Conservation (phyloP, 2,113 vertebrate species). For the Thamnaconus septentrionalis region DNA sequence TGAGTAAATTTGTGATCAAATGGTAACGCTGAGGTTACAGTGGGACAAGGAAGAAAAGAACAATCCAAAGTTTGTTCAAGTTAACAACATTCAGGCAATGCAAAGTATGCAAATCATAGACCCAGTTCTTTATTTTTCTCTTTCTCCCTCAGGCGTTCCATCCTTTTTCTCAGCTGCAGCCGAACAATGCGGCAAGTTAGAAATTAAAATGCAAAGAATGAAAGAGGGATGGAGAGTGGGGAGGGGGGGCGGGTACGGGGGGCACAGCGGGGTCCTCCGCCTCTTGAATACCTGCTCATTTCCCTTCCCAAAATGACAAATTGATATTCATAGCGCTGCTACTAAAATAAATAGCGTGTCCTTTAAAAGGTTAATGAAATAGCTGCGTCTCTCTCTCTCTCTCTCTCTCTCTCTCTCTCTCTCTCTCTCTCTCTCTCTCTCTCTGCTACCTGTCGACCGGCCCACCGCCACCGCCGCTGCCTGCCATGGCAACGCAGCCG, state of each 20-base stretch:
- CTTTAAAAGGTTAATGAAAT: conserved; percentile 77
- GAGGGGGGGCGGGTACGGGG: neutral
- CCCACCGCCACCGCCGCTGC: conserved; percentile 20
- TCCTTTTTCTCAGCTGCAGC: too few relatives aligned
- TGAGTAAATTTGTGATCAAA: too few relatives aligned
- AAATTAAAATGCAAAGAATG: neutral
- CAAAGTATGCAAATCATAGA: too few relatives aligned
- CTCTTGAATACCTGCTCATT: conserved; percentile 60
- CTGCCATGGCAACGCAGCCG: conserved; percentile 67
- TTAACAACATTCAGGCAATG: too few relatives aligned
- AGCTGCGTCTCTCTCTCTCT: conserved; percentile 34
- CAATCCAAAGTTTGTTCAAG: too few relatives aligned
- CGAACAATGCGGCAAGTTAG: neutral
- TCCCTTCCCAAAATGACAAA: conserved; percentile 57
- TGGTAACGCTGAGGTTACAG: too few relatives aligned
- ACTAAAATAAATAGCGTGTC: conserved; percentile 72
- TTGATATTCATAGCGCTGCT: conserved; percentile 64
- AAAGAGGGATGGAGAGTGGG: neutral
- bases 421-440: too few relatives aligned
- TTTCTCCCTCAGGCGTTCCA: too few relatives aligned
- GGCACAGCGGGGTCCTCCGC: conserved; percentile 9
- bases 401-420: too few relatives aligned
- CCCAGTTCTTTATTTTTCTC: too few relatives aligned
- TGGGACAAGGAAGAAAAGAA: too few relatives aligned
- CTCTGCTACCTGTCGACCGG: conserved; percentile 15